Percentiles rank a stretch among this genome's conserved stretches.
Evolutionary conservation across 2,888 invertebrate species (phyloP).

Genomic region (Nymphalis c-album): DNA sequence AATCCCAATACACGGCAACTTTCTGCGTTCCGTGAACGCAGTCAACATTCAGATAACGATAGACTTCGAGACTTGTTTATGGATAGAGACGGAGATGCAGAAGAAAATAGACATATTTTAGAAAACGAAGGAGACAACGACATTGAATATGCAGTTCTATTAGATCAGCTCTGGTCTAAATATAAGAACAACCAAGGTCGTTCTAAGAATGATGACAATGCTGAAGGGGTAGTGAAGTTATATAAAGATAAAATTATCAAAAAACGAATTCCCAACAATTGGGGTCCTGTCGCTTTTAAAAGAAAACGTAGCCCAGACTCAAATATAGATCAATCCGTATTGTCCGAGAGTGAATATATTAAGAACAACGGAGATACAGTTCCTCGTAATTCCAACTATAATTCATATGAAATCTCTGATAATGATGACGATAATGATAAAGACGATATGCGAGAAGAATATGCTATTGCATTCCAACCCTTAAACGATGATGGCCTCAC

Average conservation of each 20-base stretch:
- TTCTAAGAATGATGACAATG: slow-evolving; percentile 56
- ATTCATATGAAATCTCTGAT: slow-evolving; percentile 62
- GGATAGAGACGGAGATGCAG: slow-evolving; percentile 60
- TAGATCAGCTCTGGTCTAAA: slow-evolving; percentile 82
- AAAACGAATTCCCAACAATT: slow-evolving; percentile 71
- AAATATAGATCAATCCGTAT: slow-evolving; percentile 49
- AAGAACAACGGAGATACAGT: slow-evolving; percentile 39
- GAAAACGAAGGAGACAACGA: slow-evolving; percentile 66
- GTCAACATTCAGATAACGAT: slow-evolving; percentile 69
- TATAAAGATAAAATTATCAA: slow-evolving; percentile 74
- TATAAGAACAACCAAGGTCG: slow-evolving; percentile 75
- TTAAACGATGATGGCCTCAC: slow-evolving; percentile 68
- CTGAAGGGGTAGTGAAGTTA: slow-evolving; percentile 72
- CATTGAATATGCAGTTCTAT: slow-evolving; percentile 77
- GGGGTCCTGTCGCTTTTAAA: slow-evolving; percentile 79
- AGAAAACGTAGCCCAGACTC: slow-evolving; percentile 72
- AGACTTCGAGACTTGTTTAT: slow-evolving; percentile 67
- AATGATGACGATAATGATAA: slow-evolving; percentile 72
- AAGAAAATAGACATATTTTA: slow-evolving; percentile 54
- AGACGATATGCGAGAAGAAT: slow-evolving; percentile 72
- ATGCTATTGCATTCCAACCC: slow-evolving; percentile 75
- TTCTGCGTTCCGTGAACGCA: slow-evolving; percentile 73
- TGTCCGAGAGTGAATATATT: slow-evolving; percentile 57
- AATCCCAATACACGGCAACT: slow-evolving; percentile 52
- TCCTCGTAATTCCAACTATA: slow-evolving; percentile 58